Percentiles rank a stretch among this genome's conserved stretches.
These are phyloP conservation scores for Osmerus eperlanus DNA, from an alignment of 2,113 vertebrate species.

Conservation along the genomic window DNA sequence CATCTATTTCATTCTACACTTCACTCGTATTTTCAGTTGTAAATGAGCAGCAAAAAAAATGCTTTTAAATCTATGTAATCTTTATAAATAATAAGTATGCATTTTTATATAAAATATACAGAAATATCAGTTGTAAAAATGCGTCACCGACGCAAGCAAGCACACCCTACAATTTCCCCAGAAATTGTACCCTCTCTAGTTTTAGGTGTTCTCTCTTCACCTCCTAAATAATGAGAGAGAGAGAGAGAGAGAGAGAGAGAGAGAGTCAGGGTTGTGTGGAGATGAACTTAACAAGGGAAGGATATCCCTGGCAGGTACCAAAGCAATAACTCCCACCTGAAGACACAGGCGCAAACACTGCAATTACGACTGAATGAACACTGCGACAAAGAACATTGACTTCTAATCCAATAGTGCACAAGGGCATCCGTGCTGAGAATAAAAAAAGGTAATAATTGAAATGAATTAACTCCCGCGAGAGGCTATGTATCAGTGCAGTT, in stretches of 20 bases:
- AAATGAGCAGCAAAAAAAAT: too few species aligned
- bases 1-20: too few species aligned
- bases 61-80: too few species aligned
- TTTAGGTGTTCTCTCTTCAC: not conserved
- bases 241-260: not conserved
- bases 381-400: conserved; percentile 14
- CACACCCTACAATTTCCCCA: too few species aligned
- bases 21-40: too few species aligned
- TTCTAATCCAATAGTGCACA: conserved; percentile 10
- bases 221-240: not conserved
- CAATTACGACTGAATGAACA: conserved; percentile 27
- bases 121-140: too few species aligned
- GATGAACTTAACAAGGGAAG: conserved; percentile 17
- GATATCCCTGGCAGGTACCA: conserved; percentile 21
- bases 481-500: conserved; percentile 19
- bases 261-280: conserved; percentile 15
- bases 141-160: too few species aligned
- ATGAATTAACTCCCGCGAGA: conserved; percentile 4
- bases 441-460: conserved; percentile 8
- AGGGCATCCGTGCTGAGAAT: not conserved
- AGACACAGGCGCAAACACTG: not conserved
- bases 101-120: too few species aligned
- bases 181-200: too few species aligned
- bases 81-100: too few species aligned
- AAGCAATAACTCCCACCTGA: conserved; percentile 21